These are phyloP conservation scores for Acropora yongei DNA, from an alignment of 64 coral and sea anemone species.

Conservation along the genomic window DNA sequence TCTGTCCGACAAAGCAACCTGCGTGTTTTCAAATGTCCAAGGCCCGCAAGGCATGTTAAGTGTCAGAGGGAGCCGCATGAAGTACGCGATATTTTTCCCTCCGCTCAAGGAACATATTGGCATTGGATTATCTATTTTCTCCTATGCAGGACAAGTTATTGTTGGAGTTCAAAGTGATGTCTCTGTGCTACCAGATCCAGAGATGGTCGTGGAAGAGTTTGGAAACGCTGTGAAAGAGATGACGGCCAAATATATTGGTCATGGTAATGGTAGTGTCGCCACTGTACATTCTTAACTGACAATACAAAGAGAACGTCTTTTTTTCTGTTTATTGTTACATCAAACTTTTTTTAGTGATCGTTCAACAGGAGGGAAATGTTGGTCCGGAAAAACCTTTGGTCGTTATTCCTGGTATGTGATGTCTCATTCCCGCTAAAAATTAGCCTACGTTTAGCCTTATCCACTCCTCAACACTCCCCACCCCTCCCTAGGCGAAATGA, in stretches of 20 bases:
- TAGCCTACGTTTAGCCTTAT: no score
- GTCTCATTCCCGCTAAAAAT: no score
- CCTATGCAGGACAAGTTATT: constrained; percentile 78
- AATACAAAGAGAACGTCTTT: no score
- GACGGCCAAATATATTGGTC: neutral
- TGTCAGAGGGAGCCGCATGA: constrained; percentile 54
- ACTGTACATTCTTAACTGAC: no score
- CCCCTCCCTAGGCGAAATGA: no score
- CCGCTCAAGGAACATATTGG: constrained; percentile 77
- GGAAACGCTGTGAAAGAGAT: constrained; percentile 66
- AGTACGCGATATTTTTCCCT: constrained; percentile 77
- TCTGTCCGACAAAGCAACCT: constrained; percentile 60
- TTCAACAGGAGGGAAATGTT: no score
- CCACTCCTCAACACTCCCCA: no score
- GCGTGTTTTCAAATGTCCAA: constrained; percentile 95
- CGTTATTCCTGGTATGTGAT: no score
- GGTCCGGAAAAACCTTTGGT: no score
- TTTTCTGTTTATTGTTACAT: no score
- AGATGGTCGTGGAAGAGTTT: constrained; percentile 71
- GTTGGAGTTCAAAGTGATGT: constrained; percentile 80
- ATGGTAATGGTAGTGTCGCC: no score
- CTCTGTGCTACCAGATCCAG: constrained; percentile 75
- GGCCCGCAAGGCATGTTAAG: constrained; percentile 59
- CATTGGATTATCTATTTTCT: constrained; percentile 73
- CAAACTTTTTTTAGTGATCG: no score